A percentile compares a stretch with the other conserved stretches of the same genome.
Conservation (phyloP, 1,140 invertebrate species). For the Drosophila burlai region DNA sequence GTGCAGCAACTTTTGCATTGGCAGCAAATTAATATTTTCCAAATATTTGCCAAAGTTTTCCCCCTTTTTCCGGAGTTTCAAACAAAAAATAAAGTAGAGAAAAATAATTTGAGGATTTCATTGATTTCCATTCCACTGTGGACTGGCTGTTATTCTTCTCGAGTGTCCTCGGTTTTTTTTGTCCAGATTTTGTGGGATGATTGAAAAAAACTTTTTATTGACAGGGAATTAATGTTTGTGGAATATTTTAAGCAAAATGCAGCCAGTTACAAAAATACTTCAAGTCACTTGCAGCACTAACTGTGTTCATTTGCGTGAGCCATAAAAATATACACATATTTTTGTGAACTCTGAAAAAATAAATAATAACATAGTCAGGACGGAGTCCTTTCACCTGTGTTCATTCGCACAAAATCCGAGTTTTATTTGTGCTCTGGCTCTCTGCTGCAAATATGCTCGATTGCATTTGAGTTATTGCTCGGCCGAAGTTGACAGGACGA, state of each 20-base stretch:
- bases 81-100: not conserved
- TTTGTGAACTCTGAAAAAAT: conserved; percentile 3
- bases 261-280: conserved; percentile 11
- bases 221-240: conserved; percentile 37
- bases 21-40: conserved; percentile 53
- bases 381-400: conserved; percentile 1
- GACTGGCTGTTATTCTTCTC: conserved; percentile 15
- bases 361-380: conserved; percentile 4
- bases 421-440: conserved; percentile 60
- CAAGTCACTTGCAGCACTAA: conserved; percentile 13
- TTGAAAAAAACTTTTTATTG: conserved; percentile 40
- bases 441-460: conserved; percentile 72
- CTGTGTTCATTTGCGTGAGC: conserved; percentile 21
- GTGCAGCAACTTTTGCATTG: conserved; percentile 42
- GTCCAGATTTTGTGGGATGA: conserved; percentile 18
- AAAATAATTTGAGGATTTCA: conserved; percentile 38
- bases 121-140: conserved; percentile 28
- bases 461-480: conserved; percentile 81
- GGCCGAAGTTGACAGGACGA: conserved; percentile 58
- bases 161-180: not conserved
- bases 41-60: conserved; percentile 44
- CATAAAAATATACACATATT: conserved; percentile 22
- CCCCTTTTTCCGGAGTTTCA: not conserved
- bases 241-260: conserved; percentile 11
- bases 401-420: conserved; percentile 27